A percentile compares a stretch with the other conserved stretches of the same genome.
These are phyloP conservation scores for Troides oblongomaculatus DNA, from an alignment of 2,888 invertebrate genomes.

Conservation along the genomic window DNA sequence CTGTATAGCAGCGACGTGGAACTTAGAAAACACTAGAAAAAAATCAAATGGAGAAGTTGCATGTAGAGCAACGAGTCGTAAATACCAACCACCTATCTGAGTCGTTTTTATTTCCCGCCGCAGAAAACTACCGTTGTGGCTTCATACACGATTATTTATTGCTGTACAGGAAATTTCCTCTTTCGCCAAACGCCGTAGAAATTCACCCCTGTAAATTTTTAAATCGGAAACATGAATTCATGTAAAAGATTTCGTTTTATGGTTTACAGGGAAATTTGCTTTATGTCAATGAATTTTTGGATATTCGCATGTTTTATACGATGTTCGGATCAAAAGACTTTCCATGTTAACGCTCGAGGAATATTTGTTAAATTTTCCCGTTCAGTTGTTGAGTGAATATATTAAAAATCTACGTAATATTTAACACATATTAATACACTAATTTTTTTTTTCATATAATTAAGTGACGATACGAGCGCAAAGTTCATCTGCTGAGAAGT, in stretches of 20 bases:
- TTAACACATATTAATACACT: too few species aligned
- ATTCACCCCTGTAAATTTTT: constrained; percentile 20
- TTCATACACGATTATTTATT: constrained; percentile 30
- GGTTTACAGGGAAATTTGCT: not conserved
- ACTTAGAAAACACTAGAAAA: constrained; percentile 16
- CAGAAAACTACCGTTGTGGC: constrained; percentile 22
- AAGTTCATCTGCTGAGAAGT: too few species aligned
- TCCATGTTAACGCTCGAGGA: too few species aligned
- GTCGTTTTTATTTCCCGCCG: constrained; percentile 27
- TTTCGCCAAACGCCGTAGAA: constrained; percentile 25
- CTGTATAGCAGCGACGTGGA: not conserved
- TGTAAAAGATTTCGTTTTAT: not conserved
- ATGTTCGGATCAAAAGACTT: too few species aligned
- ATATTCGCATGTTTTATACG: not conserved
- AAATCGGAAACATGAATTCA: constrained; percentile 27
- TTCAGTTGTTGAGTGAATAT: too few species aligned
- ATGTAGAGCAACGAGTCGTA: constrained; percentile 22
- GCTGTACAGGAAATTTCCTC: constrained; percentile 29
- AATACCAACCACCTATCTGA: constrained; percentile 30
- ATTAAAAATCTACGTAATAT: too few species aligned
- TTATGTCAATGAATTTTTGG: not conserved
- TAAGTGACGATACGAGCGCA: too few species aligned
- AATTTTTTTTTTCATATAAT: too few species aligned
- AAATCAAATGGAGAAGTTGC: constrained; percentile 16
- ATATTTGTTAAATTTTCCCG: too few species aligned